A percentile compares a stretch with the other conserved stretches of the same genome.
These are phyloP conservation scores for Coreius guichenoti DNA, from an alignment of 2,797 vertebrate species.

Conservation along the genomic window DNA sequence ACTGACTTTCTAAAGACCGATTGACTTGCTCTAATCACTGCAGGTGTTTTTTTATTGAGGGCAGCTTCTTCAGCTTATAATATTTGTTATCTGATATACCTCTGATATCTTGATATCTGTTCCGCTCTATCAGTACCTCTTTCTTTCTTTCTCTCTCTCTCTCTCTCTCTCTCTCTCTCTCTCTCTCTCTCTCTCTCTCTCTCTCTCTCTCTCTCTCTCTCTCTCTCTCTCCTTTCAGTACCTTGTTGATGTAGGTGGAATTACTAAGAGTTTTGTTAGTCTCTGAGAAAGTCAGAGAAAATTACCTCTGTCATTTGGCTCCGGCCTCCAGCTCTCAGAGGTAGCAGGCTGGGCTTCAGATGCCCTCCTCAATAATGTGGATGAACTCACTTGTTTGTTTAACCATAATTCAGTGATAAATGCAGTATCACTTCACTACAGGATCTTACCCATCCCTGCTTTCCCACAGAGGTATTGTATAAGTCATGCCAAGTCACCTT, in stretches of 20 bases:
- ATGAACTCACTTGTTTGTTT: conserved; percentile 2
- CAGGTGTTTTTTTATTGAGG: not conserved
- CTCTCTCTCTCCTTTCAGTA: not conserved
- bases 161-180: conserved; percentile 2
- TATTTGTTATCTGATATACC: not conserved
- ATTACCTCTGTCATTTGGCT: conserved; percentile 31
- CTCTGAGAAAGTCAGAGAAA: conserved; percentile 35
- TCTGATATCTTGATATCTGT: not conserved
- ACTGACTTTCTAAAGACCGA: not conserved
- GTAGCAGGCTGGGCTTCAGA: not conserved
- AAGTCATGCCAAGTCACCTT: not conserved
- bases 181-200: conserved; percentile 1
- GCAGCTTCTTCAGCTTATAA: not conserved
- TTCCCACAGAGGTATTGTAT: not conserved
- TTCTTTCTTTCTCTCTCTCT: conserved; percentile 19
- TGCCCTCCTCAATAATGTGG: not conserved
- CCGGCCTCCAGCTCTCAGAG: not conserved
- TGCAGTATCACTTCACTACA: not conserved
- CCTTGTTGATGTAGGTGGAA: not conserved
- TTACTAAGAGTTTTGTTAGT: conserved; percentile 40
- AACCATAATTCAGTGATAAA: not conserved
- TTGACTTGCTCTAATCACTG: not conserved
- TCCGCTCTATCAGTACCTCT: not conserved
- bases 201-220: conserved; percentile 2
- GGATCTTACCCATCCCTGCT: not conserved